Evolutionary conservation across 2,113 vertebrate genomes (phyloP).

Genomic region (Nibea coibor): DNA sequence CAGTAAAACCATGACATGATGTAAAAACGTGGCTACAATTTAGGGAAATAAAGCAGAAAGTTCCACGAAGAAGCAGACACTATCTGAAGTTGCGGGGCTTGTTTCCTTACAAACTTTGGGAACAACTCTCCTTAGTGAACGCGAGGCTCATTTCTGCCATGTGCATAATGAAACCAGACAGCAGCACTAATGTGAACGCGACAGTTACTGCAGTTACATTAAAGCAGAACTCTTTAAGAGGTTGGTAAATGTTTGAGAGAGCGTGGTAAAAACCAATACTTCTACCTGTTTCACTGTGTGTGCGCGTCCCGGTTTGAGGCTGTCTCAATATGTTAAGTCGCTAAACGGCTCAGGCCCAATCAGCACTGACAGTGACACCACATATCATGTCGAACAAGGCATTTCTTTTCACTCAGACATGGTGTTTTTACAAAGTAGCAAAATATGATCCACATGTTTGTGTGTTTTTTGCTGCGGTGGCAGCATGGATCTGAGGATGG

Average conservation of each 20-base stretch:
- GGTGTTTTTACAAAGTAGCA: not conserved
- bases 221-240: constrained; percentile 49
- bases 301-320: not conserved
- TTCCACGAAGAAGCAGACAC: not conserved
- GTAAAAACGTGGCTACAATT: constrained; percentile 1
- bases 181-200: constrained; percentile 53
- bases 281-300: not conserved
- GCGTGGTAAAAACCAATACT: constrained; percentile 27
- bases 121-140: constrained; percentile 15
- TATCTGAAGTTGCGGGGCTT: not conserved
- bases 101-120: constrained; percentile 20
- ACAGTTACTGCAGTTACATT: constrained; percentile 48
- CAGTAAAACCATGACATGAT: not conserved
- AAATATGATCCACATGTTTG: not conserved
- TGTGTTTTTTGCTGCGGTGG: not conserved
- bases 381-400: not conserved
- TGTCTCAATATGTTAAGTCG: constrained; percentile 11
- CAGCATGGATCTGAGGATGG: not conserved
- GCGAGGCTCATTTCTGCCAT: constrained; percentile 17
- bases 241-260: constrained; percentile 44
- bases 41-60: not conserved
- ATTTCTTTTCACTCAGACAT: not conserved
- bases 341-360: not conserved
- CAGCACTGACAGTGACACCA: not conserved
- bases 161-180: constrained; percentile 62